phyloP scores from a whole-genome alignment of 2,888 invertebrate genomes.

The Drosophila melanocephala region DNA sequence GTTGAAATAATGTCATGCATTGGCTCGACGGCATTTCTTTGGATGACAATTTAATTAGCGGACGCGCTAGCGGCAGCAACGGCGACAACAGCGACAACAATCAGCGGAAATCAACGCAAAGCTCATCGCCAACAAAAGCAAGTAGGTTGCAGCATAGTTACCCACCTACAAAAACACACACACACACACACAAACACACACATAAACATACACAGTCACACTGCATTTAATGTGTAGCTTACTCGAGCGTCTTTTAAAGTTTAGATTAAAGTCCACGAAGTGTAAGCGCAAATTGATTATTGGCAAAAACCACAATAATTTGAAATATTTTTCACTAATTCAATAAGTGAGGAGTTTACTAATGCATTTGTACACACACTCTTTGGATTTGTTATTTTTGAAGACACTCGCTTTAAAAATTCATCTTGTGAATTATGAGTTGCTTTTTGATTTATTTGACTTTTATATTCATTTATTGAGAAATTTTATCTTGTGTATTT shows the following conservation, averaged over 20 bases:
- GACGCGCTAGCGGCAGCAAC: constrained; percentile 81
- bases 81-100: constrained; percentile 82
- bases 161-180: constrained; percentile 14
- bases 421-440: not conserved
- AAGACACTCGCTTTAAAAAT: not conserved
- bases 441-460: not conserved
- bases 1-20: constrained; percentile 83
- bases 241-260: constrained; percentile 74
- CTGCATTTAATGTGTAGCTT: constrained; percentile 23
- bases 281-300: constrained; percentile 47
- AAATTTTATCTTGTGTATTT: not conserved
- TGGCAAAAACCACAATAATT: constrained; percentile 19
- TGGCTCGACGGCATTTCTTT: constrained; percentile 84
- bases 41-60: constrained; percentile 84
- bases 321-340: constrained; percentile 16
- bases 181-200: constrained; percentile 3
- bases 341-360: not conserved
- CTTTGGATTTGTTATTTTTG: not conserved
- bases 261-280: constrained; percentile 26
- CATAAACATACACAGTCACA: constrained; percentile 18
- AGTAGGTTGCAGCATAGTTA: constrained; percentile 76
- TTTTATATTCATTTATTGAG: not conserved
- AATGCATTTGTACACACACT: not conserved
- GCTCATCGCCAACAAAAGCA: constrained; percentile 78
- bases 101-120: constrained; percentile 78